Conservation (phyloP, 2,113 vertebrate genomes). For the Saccopteryx leptura region DNA sequence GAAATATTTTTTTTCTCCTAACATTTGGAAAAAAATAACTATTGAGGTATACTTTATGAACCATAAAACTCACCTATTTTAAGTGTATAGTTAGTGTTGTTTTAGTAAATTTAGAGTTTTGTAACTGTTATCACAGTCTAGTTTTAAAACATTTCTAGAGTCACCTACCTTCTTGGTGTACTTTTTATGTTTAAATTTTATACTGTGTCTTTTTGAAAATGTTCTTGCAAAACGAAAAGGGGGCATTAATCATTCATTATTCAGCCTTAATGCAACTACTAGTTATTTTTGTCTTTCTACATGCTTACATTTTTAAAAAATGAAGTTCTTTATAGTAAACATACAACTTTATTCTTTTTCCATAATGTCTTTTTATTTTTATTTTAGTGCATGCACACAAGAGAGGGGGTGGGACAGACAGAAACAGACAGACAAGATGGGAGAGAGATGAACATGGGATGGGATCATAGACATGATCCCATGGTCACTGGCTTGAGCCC, state of each 20-base stretch:
- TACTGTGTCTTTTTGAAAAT: constrained; percentile 14
- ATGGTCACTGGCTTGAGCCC: too few relatives aligned
- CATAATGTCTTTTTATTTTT: neutral
- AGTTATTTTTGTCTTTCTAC: constrained; percentile 14
- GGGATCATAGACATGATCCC: too few relatives aligned
- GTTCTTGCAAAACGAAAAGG: constrained; percentile 25
- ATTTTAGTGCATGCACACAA: too few relatives aligned
- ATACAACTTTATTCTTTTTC: constrained; percentile 36
- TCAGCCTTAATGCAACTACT: neutral
- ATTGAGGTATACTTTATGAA: constrained; percentile 20
- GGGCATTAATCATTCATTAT: neutral
- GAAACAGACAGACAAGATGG: too few relatives aligned
- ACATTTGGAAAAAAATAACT: neutral
- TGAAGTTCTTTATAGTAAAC: neutral
- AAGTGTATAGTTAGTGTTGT: neutral
- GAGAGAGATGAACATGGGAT: too few relatives aligned
- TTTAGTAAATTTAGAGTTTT: constrained; percentile 43
- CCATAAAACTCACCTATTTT: neutral
- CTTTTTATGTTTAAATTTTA: constrained; percentile 30
- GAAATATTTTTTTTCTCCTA: neutral
- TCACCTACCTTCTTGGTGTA: neutral
- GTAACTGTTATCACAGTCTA: neutral
- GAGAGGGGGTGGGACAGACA: too few relatives aligned
- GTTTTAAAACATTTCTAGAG: constrained; percentile 48
- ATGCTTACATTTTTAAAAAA: neutral